Percentiles rank a stretch among this genome's conserved stretches.
Conservation (phyloP, 1,140 invertebrate genomes). For the Contarinia nasturtii region DNA sequence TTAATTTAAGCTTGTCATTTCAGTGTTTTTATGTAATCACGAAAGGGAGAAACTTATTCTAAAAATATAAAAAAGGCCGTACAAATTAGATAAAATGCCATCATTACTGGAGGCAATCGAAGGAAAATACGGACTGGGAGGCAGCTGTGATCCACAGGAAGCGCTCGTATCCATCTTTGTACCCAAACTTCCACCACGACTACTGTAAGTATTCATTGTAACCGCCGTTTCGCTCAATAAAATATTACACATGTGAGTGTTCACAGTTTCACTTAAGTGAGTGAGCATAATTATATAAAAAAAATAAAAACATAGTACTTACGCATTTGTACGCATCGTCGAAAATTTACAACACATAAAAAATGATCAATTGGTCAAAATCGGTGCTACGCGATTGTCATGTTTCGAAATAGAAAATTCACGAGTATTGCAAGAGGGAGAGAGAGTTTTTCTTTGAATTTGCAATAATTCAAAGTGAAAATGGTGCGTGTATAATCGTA, state of each 20-base stretch:
- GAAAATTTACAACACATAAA: neutral
- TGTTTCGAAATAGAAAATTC: neutral
- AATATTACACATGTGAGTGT: no score
- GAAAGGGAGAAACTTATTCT: no score
- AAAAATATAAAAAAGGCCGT: no score
- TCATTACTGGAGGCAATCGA: constrained; percentile 68
- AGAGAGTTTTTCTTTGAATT: no score
- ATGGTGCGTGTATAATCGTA: no score
- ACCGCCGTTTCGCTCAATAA: neutral
- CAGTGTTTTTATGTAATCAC: no score
- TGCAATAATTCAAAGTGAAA: no score
- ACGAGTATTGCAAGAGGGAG: neutral
- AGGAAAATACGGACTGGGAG: constrained; percentile 51
- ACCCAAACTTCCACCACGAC: constrained; percentile 55
- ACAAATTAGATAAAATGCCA: constrained; percentile 33
- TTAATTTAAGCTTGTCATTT: no score
- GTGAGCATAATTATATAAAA: neutral
- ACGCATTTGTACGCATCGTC: neutral
- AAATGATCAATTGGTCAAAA: neutral
- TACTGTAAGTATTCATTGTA: constrained; percentile 10
- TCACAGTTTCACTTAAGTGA: no score
- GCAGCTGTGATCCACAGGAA: constrained; percentile 32
- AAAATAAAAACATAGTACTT: neutral
- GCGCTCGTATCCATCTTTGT: constrained; percentile 60
- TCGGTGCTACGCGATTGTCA: neutral